Evolutionary conservation across 2,888 invertebrate genomes (phyloP), one percentile per base, ranked within the genome.

Genomic region (Hypena proboscidalis): DNA sequence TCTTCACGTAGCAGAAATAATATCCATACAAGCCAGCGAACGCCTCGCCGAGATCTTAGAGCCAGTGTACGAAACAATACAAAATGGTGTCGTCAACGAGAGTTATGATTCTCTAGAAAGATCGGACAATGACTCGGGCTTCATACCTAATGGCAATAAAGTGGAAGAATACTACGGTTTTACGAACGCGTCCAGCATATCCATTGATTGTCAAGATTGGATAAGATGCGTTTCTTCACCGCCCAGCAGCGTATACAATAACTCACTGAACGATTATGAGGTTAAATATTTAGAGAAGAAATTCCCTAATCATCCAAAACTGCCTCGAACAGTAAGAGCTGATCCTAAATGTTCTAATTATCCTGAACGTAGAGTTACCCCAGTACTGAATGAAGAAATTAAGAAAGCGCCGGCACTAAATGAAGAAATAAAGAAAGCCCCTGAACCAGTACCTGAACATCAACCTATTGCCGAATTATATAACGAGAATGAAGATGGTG

Each of bases 1-100:
- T 42, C 41, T 87, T 35, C 89, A 90, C 42, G 88, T 85, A 4
- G 90, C 90, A 19, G 90, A 90, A 78, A 87, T 89, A 31, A 84
- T 88, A 62, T 89, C 90, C 0, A 84, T 90, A 67, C 85, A 86
- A 70, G 78, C 84, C 1, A 86, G 77, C 38, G 90, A 90, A 69
- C 67, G 80, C 51, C 64, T 90, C 13, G 89, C 88, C 1, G 88
- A 88, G 49, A 85, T 90, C 30, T 68, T 90, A 43, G 90, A 90
- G 36, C 90, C 90, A 7, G 76, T 85, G 1, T 90, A 90, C 38
- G 90, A 90, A 74, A 85, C 85, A 5, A 79, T 90, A 42, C 77
- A 82, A 37, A 74, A 74, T 46, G 81, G 79, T 26, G 40, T 72
- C 5, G 66, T 68, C 2, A 85, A 83, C 41, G 78, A 77, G 51